Evolutionary conservation across 2,113 vertebrate genomes (phyloP).

Genomic region (Triplophysa dalaica): DNA sequence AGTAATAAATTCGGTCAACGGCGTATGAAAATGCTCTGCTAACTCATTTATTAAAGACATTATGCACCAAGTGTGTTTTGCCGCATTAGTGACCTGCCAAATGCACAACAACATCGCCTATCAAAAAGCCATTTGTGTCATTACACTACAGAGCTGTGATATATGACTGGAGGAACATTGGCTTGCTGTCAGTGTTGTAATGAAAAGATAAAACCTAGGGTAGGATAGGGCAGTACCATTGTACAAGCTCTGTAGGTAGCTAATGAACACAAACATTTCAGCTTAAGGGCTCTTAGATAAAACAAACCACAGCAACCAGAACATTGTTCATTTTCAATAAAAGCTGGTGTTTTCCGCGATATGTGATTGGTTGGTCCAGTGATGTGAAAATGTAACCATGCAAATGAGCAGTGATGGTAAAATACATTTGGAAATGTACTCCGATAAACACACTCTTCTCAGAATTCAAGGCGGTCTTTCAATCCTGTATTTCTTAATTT

Average conservation of each 20-base stretch:
- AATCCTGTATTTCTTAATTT: neutral
- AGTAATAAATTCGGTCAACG: neutral
- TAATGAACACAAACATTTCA: constrained; percentile 24
- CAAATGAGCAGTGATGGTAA: too few species aligned
- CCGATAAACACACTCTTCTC: neutral
- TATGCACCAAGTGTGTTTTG: constrained; percentile 4
- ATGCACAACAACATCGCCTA: neutral
- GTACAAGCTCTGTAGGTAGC: constrained; percentile 30
- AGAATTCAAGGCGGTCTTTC: neutral
- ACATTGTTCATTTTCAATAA: too few species aligned
- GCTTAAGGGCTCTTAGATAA: neutral
- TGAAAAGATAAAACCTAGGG: constrained; percentile 33
- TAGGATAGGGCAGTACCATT: constrained; percentile 29
- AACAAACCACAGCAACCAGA: neutral
- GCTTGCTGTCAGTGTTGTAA: constrained; percentile 26
- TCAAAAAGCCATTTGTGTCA: constrained; percentile 31
- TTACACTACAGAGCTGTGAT: neutral
- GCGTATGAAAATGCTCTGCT: neutral
- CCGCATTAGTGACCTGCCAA: neutral
- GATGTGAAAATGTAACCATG: too few species aligned
- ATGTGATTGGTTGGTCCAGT: too few species aligned
- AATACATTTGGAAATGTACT: neutral
- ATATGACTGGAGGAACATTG: constrained; percentile 17
- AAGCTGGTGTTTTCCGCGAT: too few species aligned
- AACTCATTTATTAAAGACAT: constrained; percentile 16